A percentile compares a stretch with the other conserved stretches of the same genome.
Conservation (phyloP, 2,113 vertebrate genomes). For the Heteronetta atricapilla region DNA sequence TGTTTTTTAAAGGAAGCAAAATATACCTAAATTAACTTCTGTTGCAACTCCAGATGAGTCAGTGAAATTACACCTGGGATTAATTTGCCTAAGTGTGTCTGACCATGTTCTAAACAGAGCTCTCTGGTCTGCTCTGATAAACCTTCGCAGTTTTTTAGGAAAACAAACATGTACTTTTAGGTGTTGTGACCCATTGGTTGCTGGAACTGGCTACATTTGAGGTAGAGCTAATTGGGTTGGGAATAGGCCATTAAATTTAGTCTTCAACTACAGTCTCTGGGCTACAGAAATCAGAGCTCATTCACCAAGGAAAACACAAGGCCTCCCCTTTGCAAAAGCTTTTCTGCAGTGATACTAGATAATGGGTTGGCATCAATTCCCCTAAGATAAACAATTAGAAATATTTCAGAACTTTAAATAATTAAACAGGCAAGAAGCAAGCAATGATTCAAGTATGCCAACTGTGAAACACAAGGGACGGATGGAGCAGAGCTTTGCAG, state of each 20-base stretch:
- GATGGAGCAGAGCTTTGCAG: neutral
- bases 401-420: conserved; percentile 17
- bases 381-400: neutral
- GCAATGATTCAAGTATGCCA: neutral
- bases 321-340: neutral
- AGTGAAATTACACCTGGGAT: neutral
- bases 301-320: neutral
- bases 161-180: neutral
- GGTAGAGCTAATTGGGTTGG: neutral
- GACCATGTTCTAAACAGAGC: neutral
- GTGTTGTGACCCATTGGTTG: neutral
- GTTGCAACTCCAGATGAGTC: neutral
- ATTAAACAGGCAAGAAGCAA: conserved; percentile 24
- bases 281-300: neutral
- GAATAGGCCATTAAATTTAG: neutral
- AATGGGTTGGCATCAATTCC: neutral
- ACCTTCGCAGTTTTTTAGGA: neutral
- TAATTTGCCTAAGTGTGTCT: neutral
- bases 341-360: neutral
- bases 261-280: neutral
- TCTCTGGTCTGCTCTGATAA: neutral
- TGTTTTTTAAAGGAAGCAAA: neutral
- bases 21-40: neutral
- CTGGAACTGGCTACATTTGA: neutral
- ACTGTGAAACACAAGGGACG: neutral